Base-by-base conservation (phyloP, 2,888 invertebrate genomes). In the Eupeodes latifasciatus region DNA sequence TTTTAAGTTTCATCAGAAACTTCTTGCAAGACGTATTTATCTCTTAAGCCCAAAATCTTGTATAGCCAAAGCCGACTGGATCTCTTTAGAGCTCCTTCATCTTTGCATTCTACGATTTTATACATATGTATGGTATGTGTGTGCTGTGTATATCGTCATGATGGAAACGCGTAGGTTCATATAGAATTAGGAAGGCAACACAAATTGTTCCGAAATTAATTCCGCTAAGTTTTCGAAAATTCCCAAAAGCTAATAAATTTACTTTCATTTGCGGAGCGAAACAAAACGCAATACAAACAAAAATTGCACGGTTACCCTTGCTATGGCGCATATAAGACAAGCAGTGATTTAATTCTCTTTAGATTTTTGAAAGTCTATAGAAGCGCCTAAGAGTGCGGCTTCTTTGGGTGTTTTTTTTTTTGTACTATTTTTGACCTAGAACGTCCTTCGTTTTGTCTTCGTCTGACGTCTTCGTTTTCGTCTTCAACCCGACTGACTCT, bases 1-100 rank as follows among this genome's bases (percentile, higher is more conserved):
- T 59, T 49, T 44, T n/a, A 71, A 75, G 59, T 47, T 40, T 61
- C 16, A 40, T 12, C 51, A 19, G n/a, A 72, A 74, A 79, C 79
- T 80, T 80, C n/a, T 16, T 12, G 9, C 4, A 59, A 59, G 69
- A 84, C 75, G 75, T 80, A 80, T 75, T 84, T 84, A 84, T 84
- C 75, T 81, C 75, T 71, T 75, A 71, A 85, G 81, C 80, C 67
- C 55, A 75, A 51, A 49, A 75, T 80, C 10, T 44, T 44, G 44
- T 44, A 44, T 44, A 27, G 27, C 27, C 10, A 44, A 9, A 69
- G 62, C 80, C 67, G 74, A 80, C 74, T 80, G 75, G 71, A 85
- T 81, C 75, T 81, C 69, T 27, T 47, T 69, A 71, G 27, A 27
- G 47, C 49, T 69, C 5, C n/a, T 51, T 67, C n/a, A 27, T 27